Percentiles rank a stretch among this genome's conserved stretches.
Evolutionary conservation across 1,140 invertebrate species (phyloP).

Genomic region (Habropoda laboriosa): DNA sequence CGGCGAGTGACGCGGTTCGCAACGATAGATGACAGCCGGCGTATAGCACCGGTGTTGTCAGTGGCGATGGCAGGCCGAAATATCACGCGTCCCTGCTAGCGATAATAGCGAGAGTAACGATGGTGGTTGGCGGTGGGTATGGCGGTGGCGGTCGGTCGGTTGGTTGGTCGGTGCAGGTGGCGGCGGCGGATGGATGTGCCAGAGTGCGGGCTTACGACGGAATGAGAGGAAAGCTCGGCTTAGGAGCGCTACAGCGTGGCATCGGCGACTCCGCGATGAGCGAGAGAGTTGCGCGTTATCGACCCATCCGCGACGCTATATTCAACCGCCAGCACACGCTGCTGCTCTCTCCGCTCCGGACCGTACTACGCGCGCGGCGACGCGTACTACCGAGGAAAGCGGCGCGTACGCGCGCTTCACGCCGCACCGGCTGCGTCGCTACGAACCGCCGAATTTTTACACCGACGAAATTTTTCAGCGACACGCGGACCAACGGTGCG

Average conservation of each 20-base stretch:
- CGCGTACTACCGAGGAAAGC: conserved; percentile 8
- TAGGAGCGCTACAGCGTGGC: conserved; percentile 74
- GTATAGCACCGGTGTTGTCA: conserved; percentile 32
- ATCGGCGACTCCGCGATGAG: conserved; percentile 75
- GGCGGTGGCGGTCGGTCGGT: conserved; percentile 61
- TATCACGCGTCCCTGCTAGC: conserved; percentile 30
- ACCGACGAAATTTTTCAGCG: conserved; percentile 19
- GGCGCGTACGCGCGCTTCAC: conserved; percentile 33
- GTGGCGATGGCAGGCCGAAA: conserved; percentile 28
- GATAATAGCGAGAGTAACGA: conserved; percentile 29
- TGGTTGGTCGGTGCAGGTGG: conserved; percentile 51
- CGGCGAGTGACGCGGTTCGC: neutral
- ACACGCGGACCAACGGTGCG: neutral
- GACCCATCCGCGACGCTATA: conserved; percentile 78
- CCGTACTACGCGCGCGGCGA: conserved; percentile 60
- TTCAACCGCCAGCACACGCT: conserved; percentile 62
- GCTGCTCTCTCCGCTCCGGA: conserved; percentile 29
- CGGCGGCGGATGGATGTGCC: conserved; percentile 70
- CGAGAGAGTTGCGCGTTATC: conserved; percentile 81
- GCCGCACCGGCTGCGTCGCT: neutral
- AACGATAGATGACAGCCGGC: conserved; percentile 42
- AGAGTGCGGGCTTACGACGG: conserved; percentile 75
- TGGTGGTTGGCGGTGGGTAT: conserved; percentile 46
- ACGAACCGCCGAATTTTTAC: neutral
- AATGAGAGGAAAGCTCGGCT: conserved; percentile 77